Conservation (phyloP, 1,140 invertebrate species). For the Zaprionus capensis region DNA sequence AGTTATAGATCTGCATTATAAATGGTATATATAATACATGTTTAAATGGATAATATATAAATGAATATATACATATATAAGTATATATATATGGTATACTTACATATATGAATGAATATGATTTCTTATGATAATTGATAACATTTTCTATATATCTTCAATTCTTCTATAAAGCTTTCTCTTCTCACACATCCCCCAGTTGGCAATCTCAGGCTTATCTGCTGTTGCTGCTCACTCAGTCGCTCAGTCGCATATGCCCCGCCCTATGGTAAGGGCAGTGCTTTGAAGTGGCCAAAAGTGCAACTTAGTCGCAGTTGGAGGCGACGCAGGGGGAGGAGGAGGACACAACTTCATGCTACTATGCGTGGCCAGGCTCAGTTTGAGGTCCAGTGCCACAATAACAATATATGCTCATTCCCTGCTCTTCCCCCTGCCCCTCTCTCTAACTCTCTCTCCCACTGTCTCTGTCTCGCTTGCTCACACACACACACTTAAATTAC, state of each 20-base stretch:
- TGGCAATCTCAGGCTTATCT: no score
- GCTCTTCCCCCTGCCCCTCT: fast-evolving
- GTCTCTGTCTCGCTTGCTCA: neutral
- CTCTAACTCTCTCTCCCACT: neutral
- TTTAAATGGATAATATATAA: no score
- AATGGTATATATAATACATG: no score
- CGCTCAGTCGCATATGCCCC: slow-evolving; percentile 4
- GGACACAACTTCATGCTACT: slow-evolving; percentile 40
- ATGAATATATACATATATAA: no score
- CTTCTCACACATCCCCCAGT: no score
- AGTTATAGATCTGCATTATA: no score
- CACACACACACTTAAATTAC: slow-evolving; percentile 63
- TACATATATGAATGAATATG: no score
- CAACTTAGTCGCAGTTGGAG: slow-evolving; percentile 47
- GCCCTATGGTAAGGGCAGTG: slow-evolving; percentile 15
- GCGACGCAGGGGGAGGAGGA: slow-evolving; percentile 21
- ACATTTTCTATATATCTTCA: neutral
- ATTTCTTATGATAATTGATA: neutral
- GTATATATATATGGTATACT: no score
- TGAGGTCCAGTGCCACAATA: slow-evolving; percentile 65
- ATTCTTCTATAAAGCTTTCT: no score
- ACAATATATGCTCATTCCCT: slow-evolving; percentile 41
- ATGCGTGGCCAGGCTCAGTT: slow-evolving; percentile 36
- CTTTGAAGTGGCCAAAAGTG: slow-evolving; percentile 78
- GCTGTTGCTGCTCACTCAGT: no score